These are phyloP conservation scores for Eulemur coronatus DNA, from an alignment of 2,797 vertebrate genomes.

Conservation along the genomic window DNA sequence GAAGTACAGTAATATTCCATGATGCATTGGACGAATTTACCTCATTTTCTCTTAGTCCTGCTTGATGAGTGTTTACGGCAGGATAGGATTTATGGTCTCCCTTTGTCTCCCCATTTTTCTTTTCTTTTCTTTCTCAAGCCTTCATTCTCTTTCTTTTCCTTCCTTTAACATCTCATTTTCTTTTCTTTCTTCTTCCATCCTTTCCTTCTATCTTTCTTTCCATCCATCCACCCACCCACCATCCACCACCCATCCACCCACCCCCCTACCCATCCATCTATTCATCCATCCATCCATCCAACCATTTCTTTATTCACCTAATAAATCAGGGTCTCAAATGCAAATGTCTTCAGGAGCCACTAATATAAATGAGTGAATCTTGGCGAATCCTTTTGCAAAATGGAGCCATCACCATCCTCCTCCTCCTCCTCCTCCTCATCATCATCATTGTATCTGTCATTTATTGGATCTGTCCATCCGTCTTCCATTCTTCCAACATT, in stretches of 20 bases:
- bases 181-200: background rate
- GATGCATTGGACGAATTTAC: slow-evolving; percentile 81
- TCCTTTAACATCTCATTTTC: background rate
- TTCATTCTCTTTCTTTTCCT: background rate
- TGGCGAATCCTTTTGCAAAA: background rate
- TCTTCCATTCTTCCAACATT: background rate
- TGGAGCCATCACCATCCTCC: background rate
- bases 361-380: background rate
- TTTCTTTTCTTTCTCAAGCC: background rate
- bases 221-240: background rate
- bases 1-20: slow-evolving; percentile 89
- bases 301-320: background rate
- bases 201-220: background rate
- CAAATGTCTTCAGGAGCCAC: background rate
- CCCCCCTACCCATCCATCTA: background rate
- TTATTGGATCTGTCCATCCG: background rate
- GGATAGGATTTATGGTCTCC: background rate
- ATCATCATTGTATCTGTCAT: background rate
- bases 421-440: no score
- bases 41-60: slow-evolving; percentile 80
- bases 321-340: background rate
- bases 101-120: background rate
- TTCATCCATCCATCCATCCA: background rate
- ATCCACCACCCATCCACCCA: background rate
- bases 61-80: slow-evolving; percentile 74